Percentiles rank a stretch among this genome's conserved stretches.
phyloP scores from a whole-genome alignment of 2,797 vertebrate genomes.

The Cryptoprocta ferox region DNA sequence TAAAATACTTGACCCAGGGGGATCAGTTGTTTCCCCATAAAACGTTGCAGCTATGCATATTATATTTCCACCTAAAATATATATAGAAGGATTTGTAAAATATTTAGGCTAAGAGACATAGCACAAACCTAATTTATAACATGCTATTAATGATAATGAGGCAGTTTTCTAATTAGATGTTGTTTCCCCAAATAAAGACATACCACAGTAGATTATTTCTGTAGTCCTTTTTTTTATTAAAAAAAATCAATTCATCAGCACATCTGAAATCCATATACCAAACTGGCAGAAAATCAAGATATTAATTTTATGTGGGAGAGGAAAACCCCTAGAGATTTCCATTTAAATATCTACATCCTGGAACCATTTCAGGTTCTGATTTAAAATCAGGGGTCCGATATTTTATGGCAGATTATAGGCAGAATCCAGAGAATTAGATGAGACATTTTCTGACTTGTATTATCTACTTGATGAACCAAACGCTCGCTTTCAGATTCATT shows the following conservation, averaged over 20 bases:
- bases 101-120: slow-evolving; percentile 57
- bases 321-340: slow-evolving; percentile 54
- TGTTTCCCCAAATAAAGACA: slow-evolving; percentile 61
- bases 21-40: slow-evolving; percentile 45
- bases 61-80: slow-evolving; percentile 52
- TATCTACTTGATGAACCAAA: slow-evolving; percentile 84
- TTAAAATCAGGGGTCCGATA: slow-evolving; percentile 74
- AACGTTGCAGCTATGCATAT: background rate
- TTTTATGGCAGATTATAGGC: slow-evolving; percentile 64
- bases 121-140: slow-evolving; percentile 63
- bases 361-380: slow-evolving; percentile 75
- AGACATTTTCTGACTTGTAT: slow-evolving; percentile 82
- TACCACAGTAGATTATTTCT: slow-evolving; percentile 24
- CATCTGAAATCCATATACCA: slow-evolving; percentile 68
- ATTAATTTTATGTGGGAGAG: slow-evolving; percentile 68
- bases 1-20: slow-evolving; percentile 69
- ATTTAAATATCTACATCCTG: slow-evolving; percentile 62
- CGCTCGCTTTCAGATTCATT: slow-evolving; percentile 84
- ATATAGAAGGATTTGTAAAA: slow-evolving; percentile 39
- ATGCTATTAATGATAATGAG: slow-evolving; percentile 58
- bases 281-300: slow-evolving; percentile 49
- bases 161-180: slow-evolving; percentile 55
- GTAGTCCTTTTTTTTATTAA: background rate
- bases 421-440: slow-evolving; percentile 77
- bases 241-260: slow-evolving; percentile 61